Evolutionary conservation across 1,140 invertebrate genomes (phyloP), one percentile per base, ranked within the genome.

Genomic region (Harlomillsia oculata): DNA sequence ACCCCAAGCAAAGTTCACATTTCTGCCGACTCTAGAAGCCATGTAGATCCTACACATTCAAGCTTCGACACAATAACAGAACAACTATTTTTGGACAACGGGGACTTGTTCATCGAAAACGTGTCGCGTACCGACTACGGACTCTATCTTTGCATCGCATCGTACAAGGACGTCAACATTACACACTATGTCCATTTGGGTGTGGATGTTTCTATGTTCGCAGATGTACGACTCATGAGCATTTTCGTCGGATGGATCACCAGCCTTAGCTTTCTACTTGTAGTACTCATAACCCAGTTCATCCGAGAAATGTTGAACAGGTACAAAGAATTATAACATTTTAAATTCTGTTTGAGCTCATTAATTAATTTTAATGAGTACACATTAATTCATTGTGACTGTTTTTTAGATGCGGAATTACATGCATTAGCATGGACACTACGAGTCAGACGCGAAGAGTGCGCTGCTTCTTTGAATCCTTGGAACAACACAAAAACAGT

Each of bases 401-500:
- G 83, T 80, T n/a, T 52, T 37, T 28, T 36, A 69, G 69, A 43
- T 71, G 71, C 48, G 63, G 69, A 67, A 28, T 66, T 5, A 43
- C 53, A 16, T 61, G 62, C 21, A 16, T 40, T 16, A 54, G 40
- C 34, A 32, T 61, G 3, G 20, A 21, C 11, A 53, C 54, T n/a
- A 26, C 61, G 9, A 41, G 64, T 20, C 39, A 64, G 29, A 21
- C 62, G 4, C 34, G 56, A 52, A 43, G 61, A n/a, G 40, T 67
- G 36, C 66, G 65, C n/a, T 67, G 68, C 32, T 72, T 78, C n/a
- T 72, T 92, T 60, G 89, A 94, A 67, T 89, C 83, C 69, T 88
- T 94, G 57, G 89, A 94, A 70, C 82, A 83, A 49, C 90, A 92
- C 71, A 91, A 90, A 71, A 83, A 82, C 57, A 84, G 85, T 67